Conservation (phyloP, 2,797 vertebrate genomes). For the Hypotaenidia philippensis region DNA sequence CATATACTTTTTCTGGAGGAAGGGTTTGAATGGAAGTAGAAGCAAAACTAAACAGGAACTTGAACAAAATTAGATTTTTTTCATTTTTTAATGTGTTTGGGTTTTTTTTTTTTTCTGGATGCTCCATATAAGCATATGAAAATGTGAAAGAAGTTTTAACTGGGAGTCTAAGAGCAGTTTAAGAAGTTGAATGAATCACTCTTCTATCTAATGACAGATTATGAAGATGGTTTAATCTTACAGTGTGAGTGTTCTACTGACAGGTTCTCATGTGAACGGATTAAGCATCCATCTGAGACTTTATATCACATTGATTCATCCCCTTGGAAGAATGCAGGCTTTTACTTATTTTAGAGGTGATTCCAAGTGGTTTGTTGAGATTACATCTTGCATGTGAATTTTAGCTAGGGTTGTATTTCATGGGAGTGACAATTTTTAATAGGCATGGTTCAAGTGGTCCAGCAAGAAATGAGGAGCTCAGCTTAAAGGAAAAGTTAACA, state of each 20-base stretch:
- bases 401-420: slow-evolving; percentile 73
- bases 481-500: slow-evolving; percentile 36
- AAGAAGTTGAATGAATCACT: slow-evolving; percentile 25
- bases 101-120: background rate
- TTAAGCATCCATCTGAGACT: slow-evolving; percentile 73
- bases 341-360: slow-evolving; percentile 74
- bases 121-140: background rate
- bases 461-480: slow-evolving; percentile 35
- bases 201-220: slow-evolving; percentile 69
- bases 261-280: slow-evolving; percentile 74
- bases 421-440: slow-evolving; percentile 70
- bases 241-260: slow-evolving; percentile 69
- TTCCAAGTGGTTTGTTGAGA: slow-evolving; percentile 79
- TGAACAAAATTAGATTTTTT: background rate
- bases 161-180: slow-evolving; percentile 42
- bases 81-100: background rate
- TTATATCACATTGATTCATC: slow-evolving; percentile 79
- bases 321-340: slow-evolving; percentile 77
- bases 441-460: slow-evolving; percentile 59
- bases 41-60: background rate
- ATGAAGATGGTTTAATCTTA: slow-evolving; percentile 78
- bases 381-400: slow-evolving; percentile 79
- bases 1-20: background rate
- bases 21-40: background rate
- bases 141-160: slow-evolving; percentile 32